Evolutionary conservation across 1,140 invertebrate genomes (phyloP).

Genomic region (Phortica variegata): DNA sequence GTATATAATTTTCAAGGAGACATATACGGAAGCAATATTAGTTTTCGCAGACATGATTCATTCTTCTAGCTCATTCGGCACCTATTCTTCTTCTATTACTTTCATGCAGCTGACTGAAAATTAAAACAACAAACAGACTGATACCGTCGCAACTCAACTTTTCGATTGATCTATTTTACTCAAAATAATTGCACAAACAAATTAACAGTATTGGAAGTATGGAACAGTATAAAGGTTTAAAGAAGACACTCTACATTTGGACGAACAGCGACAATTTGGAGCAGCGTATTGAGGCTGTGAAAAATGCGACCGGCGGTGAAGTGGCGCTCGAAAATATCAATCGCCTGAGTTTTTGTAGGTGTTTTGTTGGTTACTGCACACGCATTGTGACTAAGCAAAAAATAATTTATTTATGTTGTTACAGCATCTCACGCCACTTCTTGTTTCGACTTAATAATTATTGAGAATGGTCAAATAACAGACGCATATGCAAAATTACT

Average conservation of each 20-base stretch:
- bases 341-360: conserved; percentile 48
- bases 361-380: background rate
- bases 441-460: conserved; percentile 63
- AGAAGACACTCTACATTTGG: conserved; percentile 48
- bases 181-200: too few relatives aligned
- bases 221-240: conserved; percentile 44
- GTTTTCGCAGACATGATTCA: too few relatives aligned
- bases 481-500: conserved; percentile 60
- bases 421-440: conserved; percentile 61
- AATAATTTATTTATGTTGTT: conserved; percentile 21
- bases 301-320: conserved; percentile 38
- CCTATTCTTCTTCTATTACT: too few relatives aligned
- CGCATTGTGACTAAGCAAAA: conserved; percentile 32
- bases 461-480: conserved; percentile 60
- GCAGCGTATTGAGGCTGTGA: conserved; percentile 33
- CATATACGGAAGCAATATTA: too few relatives aligned
- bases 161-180: too few relatives aligned
- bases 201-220: too few relatives aligned
- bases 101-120: too few relatives aligned
- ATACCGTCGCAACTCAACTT: too few relatives aligned
- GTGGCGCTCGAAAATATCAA: conserved; percentile 50
- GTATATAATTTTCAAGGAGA: too few relatives aligned
- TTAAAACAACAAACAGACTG: too few relatives aligned
- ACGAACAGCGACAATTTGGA: conserved; percentile 37
- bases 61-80: too few relatives aligned